Evolutionary conservation across 1,140 invertebrate species (phyloP).

Genomic region (Mesaphorura yosii): DNA sequence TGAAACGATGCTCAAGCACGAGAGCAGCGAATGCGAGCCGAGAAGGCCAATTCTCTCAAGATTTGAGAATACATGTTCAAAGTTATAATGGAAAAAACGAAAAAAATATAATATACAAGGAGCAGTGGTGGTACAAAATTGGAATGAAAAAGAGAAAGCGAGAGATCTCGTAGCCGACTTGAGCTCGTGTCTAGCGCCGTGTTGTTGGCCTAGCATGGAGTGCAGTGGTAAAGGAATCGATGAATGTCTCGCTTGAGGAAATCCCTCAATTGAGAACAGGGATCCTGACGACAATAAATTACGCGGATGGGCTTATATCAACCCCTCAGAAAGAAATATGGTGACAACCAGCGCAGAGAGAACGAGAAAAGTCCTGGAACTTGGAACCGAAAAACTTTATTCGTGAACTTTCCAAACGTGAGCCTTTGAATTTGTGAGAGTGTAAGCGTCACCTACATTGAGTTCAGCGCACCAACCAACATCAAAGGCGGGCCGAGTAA

Average conservation of each 20-base stretch:
- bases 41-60: no score
- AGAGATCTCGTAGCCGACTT: no score
- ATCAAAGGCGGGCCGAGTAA: no score
- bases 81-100: no score
- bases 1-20: no score
- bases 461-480: no score
- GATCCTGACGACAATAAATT: slow-evolving; percentile 28
- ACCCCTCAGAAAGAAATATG: slow-evolving; percentile 32
- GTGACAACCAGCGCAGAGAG: slow-evolving; percentile 19
- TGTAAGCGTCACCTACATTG: no score
- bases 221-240: slow-evolving; percentile 28
- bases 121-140: background rate
- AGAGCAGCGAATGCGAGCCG: no score
- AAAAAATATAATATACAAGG: background rate
- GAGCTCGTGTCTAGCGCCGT: background rate
- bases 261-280: slow-evolving; percentile 32
- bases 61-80: no score
- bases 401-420: no score
- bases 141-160: slow-evolving; percentile 5
- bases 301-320: slow-evolving; percentile 31
- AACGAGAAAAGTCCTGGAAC: background rate
- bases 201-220: background rate
- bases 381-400: no score
- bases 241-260: slow-evolving; percentile 33
- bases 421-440: no score